A percentile compares a stretch with the other conserved stretches of the same genome.
phyloP scores from a whole-genome alignment of 1,140 invertebrate species.

The Bombus haemorrhoidalis region DNA sequence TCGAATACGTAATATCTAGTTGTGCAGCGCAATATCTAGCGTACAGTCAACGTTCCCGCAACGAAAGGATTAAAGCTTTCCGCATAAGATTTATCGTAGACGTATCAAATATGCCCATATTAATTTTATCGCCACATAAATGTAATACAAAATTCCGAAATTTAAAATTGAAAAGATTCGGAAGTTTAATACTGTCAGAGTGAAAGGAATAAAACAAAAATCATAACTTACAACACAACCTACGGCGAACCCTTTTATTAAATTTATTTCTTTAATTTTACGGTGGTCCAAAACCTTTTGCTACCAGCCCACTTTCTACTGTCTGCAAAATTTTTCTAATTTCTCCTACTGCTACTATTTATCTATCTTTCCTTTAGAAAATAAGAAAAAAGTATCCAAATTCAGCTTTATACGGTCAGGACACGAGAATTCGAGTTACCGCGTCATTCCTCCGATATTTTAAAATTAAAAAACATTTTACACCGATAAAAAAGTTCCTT shows the following conservation, averaged over 20 bases:
- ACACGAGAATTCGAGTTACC: neutral
- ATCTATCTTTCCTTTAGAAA: neutral
- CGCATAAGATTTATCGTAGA: neutral
- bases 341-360: neutral
- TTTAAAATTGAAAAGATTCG: neutral
- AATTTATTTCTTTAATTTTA: neutral
- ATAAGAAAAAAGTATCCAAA: neutral
- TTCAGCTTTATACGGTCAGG: neutral
- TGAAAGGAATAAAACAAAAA: neutral
- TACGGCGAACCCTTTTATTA: neutral
- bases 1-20: neutral
- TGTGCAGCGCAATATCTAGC: neutral
- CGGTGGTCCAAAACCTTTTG: neutral
- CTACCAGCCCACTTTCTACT: too few relatives aligned
- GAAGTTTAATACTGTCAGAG: neutral
- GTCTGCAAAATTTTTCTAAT: neutral
- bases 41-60: neutral
- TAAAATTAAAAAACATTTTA: slow-evolving; percentile 15
- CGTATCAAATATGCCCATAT: neutral
- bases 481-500: neutral
- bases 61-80: neutral
- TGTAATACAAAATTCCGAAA: neutral
- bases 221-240: neutral
- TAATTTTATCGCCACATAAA: neutral
- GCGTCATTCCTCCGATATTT: neutral